A percentile compares a stretch with the other conserved stretches of the same genome.
phyloP scores from a whole-genome alignment of 2,888 invertebrate species.

The Xanthorhoe spadicearia region DNA sequence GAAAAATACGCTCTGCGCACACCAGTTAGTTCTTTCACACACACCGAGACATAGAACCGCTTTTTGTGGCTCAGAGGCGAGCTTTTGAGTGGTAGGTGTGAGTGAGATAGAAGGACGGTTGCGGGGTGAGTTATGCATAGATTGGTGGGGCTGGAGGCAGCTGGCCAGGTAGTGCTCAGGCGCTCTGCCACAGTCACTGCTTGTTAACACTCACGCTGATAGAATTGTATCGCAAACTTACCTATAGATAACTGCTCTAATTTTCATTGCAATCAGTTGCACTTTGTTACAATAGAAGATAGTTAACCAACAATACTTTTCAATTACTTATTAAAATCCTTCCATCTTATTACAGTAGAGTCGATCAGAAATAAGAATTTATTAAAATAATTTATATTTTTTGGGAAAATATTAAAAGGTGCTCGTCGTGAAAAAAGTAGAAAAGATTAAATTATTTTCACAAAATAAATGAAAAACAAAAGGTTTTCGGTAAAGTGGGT shows the following conservation, averaged over 20 bases:
- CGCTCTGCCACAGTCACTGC: slow-evolving; percentile 77
- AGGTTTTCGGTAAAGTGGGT: too few relatives aligned
- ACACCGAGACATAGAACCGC: slow-evolving; percentile 76
- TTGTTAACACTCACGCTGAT: slow-evolving; percentile 79
- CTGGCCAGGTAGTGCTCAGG: slow-evolving; percentile 81
- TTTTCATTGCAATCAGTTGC: slow-evolving; percentile 16
- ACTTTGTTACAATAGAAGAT: slow-evolving; percentile 5
- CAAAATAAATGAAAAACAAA: too few relatives aligned
- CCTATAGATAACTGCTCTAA: slow-evolving; percentile 56
- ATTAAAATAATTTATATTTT: too few relatives aligned
- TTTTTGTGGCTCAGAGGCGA: slow-evolving; percentile 77
- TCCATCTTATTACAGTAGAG: too few relatives aligned
- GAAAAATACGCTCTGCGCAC: slow-evolving; percentile 78
- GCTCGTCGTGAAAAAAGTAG: too few relatives aligned
- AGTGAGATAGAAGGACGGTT: slow-evolving; percentile 72
- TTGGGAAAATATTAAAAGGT: too few relatives aligned
- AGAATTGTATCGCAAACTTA: slow-evolving; percentile 72
- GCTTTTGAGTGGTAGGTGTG: slow-evolving; percentile 70
- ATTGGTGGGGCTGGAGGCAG: slow-evolving; percentile 79
- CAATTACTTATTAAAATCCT: too few relatives aligned
- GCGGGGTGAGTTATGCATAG: slow-evolving; percentile 71
- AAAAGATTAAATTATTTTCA: too few relatives aligned
- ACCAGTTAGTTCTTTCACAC: slow-evolving; percentile 58
- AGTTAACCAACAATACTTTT: not conserved
- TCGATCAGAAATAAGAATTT: too few relatives aligned